Evolutionary conservation across 2,797 vertebrate species (phyloP), one percentile per base, ranked within the genome.

Genomic region (Sphenopsis melanotis): DNA sequence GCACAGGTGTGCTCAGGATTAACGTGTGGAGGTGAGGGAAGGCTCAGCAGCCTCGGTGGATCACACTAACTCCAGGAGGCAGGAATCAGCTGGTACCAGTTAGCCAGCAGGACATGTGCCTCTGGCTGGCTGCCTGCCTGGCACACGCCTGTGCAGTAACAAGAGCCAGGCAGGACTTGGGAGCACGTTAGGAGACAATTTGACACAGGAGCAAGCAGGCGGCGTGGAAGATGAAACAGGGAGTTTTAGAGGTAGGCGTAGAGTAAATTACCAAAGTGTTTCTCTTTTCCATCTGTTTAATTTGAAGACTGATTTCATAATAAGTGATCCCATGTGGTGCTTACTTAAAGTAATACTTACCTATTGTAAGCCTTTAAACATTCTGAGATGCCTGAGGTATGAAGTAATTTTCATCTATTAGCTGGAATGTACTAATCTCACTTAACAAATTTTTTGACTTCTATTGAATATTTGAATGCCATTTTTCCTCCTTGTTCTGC

Each of bases 111-210:
- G 85, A 69, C 13, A 19, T 11, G 13, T 66, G 65, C 60, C 84
- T 94, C 79, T 34, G 68, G 91, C 89, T 97, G 96, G 89, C 90
- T 97, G 96, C 83, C 95, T 96, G 95, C 95, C 96, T 96, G 95
- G 83, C 93, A 96, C 85, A 95, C 12, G 82, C 89, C 93, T 94
- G 89, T 88, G 83, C 80, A 50, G 39, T 96, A 97, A 97, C 83
- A 15, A 85, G 96, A 97, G 79, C 53, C 96, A 97, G 92, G 64
- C 87, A 90, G 71, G 88, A 34, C 55, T 93, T 84, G 44, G 4
- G 90, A 84, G 34, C 49, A 21, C 27, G 13, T 86, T 95, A 63
- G 87, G 65, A 94, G 83, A 82, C 60, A 71, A 74, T 80, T 68
- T 93, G 85, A 94, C 53, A 63, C 68, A 93, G 85, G 92, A 86